Percentiles rank a stretch among this genome's conserved stretches.
Evolutionary conservation across 2,888 invertebrate genomes (phyloP).

Genomic region (Homarus gammarus): DNA sequence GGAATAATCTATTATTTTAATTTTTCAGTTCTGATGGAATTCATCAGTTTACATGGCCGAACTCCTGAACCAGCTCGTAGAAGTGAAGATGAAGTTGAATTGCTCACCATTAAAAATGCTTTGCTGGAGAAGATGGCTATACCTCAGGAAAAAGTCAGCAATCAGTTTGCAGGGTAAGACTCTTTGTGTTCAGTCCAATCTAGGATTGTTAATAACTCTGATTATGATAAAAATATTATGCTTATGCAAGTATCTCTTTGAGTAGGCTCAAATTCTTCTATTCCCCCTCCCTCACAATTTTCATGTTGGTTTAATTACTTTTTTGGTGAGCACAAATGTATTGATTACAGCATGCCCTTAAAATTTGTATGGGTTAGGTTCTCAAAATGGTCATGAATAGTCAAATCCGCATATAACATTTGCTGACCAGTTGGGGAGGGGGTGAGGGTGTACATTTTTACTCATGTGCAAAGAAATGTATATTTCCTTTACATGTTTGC

Average conservation of each 20-base stretch:
- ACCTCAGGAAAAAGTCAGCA: conserved; percentile 80
- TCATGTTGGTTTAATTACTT: too few relatives aligned
- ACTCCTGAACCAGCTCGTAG: conserved; percentile 86
- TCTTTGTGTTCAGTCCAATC: conserved; percentile 67
- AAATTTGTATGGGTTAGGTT: too few relatives aligned
- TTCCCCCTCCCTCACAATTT: background rate
- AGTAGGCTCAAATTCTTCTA: background rate
- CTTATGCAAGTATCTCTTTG: too few relatives aligned
- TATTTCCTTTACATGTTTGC: too few relatives aligned
- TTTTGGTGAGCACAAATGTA: too few relatives aligned
- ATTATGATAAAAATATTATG: background rate
- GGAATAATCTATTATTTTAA: background rate
- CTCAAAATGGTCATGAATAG: too few relatives aligned
- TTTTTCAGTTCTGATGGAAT: conserved; percentile 85
- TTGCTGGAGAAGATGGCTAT: conserved; percentile 82
- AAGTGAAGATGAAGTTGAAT: conserved; percentile 83
- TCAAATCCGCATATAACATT: too few relatives aligned
- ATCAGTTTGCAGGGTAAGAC: conserved; percentile 81
- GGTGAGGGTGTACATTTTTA: too few relatives aligned
- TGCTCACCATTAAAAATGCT: conserved; percentile 84
- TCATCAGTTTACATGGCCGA: conserved; percentile 86
- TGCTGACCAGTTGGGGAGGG: too few relatives aligned
- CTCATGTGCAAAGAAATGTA: too few relatives aligned
- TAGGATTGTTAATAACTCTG: too few relatives aligned
- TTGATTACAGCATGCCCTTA: too few relatives aligned